Percentiles rank a stretch among this genome's conserved stretches.
Conservation (phyloP, 2,797 vertebrate genomes). For the Mus spretus region DNA sequence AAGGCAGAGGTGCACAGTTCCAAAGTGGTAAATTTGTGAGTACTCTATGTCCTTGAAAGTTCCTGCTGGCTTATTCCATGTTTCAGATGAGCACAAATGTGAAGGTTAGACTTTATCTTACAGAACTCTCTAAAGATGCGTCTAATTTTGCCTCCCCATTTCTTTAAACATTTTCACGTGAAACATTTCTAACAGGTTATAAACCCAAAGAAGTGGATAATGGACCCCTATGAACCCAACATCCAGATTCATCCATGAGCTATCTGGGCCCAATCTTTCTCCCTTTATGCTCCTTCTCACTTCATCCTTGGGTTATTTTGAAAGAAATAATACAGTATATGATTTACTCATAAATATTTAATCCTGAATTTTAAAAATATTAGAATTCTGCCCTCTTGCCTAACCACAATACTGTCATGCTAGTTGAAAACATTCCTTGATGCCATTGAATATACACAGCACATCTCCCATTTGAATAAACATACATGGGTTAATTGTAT, state of each 20-base stretch:
- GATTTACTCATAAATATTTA: slow-evolving; percentile 12
- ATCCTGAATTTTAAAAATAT: not conserved
- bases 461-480: not conserved
- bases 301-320: not conserved
- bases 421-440: not conserved
- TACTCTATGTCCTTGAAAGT: not conserved
- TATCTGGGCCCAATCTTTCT: not conserved
- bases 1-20: not conserved
- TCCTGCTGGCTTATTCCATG: no score
- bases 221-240: not conserved
- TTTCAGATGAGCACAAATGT: not conserved
- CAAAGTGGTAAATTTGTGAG: not conserved
- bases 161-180: slow-evolving; percentile 18
- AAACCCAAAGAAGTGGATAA: not conserved
- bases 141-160: not conserved
- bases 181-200: slow-evolving; percentile 27
- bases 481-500: not conserved
- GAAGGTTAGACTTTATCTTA: not conserved
- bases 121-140: not conserved
- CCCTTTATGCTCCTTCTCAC: not conserved
- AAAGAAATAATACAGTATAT: not conserved
- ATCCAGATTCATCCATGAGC: not conserved
- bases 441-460: not conserved
- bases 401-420: not conserved
- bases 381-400: not conserved